Evolutionary conservation across 2,888 invertebrate genomes (phyloP).

Genomic region (Biston stratarius): DNA sequence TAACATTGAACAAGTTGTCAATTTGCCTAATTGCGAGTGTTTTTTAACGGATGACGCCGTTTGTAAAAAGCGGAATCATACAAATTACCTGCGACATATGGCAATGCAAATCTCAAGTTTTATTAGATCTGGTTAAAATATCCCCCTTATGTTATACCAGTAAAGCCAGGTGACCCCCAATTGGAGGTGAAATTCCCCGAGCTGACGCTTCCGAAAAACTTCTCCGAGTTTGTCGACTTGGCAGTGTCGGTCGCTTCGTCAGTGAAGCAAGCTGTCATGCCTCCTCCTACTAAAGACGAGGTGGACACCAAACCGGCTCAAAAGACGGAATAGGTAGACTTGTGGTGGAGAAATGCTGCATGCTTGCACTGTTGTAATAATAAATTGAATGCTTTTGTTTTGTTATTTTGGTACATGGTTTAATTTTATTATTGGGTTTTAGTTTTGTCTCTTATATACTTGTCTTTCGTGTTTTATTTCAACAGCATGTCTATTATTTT

Average conservation of each 20-base stretch:
- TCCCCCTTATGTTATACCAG: conserved; percentile 64
- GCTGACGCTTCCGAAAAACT: conserved; percentile 86
- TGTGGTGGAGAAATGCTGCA: conserved; percentile 15
- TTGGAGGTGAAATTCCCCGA: conserved; percentile 87
- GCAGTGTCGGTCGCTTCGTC: conserved; percentile 73
- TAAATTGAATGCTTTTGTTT: neutral
- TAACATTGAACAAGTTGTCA: too few species aligned
- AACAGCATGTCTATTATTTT: too few species aligned
- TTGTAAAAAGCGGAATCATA: too few species aligned
- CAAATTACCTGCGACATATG: too few species aligned
- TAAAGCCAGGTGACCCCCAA: conserved; percentile 90
- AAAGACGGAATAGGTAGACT: conserved; percentile 76
- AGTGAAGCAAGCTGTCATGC: conserved; percentile 79
- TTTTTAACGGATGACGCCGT: too few species aligned
- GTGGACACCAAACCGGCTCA: conserved; percentile 63
- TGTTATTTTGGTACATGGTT: neutral
- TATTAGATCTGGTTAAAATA: conserved; percentile 1
- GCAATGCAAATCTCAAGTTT: neutral
- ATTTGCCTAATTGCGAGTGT: too few species aligned
- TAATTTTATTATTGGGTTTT: neutral
- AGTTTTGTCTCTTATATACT: too few species aligned
- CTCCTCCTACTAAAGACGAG: conserved; percentile 70
- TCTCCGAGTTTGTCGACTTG: conserved; percentile 85
- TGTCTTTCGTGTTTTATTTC: too few species aligned
- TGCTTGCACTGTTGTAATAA: conserved; percentile 31